Evolutionary conservation across 2,113 vertebrate species (phyloP), one percentile per base, ranked within the genome.

Genomic region (Hoplias malabaricus): DNA sequence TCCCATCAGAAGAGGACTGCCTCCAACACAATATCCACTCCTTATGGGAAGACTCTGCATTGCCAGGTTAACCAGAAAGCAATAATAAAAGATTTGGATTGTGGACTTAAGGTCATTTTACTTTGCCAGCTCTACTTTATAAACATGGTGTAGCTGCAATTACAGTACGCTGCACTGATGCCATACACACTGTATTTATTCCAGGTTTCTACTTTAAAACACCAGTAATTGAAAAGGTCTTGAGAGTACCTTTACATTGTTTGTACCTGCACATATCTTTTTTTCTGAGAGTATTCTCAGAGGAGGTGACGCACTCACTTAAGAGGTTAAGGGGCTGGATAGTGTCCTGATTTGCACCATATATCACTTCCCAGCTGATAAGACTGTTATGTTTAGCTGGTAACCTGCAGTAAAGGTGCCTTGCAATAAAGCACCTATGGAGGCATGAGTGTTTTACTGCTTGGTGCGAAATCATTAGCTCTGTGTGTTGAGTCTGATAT

Each of bases 351-450:
- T 66, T 11, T 74, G 80, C 86, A 76, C 43, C 53, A 73, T 66
- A 82, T 84, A 78, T 75, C 57, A 73, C 76, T 67, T 62, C 77
- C 84, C 84, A 86, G 83, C 85, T 87, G 87, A 90, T 89, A 89
- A 84, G 78, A 21, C 42, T 65, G 36, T 43, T 14, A 59, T 86
- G 77, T 82, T 83, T 77, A 62, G 69, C 84, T 38, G 82, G 82
- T 80, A 84, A 89, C 87, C 82, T 84, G 79, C 63, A 82, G 73
- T 63, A 68, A 73, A 86, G 66, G 63, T 83, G 61, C 66, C 62
- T n/a, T 38, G 77, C 57, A 80, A 53, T 87, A 86, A 87, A 87
- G 25, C 19, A 38, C 75, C 75, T 67, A 73, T 59, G 65, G 70
- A 84, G 50, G 7, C 66, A 59, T 48, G 48, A 75, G 70, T 43